phyloP scores from a whole-genome alignment of 2,797 vertebrate species.

The Neostethus bicornis region DNA sequence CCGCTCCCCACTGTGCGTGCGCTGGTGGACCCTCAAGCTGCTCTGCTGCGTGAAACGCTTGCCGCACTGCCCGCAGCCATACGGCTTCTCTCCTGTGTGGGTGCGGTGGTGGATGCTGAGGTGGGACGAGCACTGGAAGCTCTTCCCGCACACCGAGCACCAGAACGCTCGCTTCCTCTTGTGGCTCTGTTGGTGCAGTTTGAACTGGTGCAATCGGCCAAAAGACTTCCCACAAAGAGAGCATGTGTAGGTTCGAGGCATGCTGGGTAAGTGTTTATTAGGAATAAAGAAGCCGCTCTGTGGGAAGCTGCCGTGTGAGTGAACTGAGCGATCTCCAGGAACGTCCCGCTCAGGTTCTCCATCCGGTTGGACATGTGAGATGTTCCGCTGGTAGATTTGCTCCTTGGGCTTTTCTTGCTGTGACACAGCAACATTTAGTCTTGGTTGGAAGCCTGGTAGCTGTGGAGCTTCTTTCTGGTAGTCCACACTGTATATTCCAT shows the following conservation, averaged over 20 bases:
- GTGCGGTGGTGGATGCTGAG: slow-evolving; percentile 79
- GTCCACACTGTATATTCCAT: slow-evolving; percentile 55
- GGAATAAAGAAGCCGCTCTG: slow-evolving; percentile 19
- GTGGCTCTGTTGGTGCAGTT: slow-evolving; percentile 79
- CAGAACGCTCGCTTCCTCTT: slow-evolving; percentile 73
- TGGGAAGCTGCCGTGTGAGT: slow-evolving; percentile 40
- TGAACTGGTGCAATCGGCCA: slow-evolving; percentile 71
- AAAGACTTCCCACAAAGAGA: slow-evolving; percentile 74
- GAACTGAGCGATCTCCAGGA: slow-evolving; percentile 2
- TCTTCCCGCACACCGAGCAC: slow-evolving; percentile 77
- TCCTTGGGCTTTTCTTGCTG: slow-evolving; percentile 58
- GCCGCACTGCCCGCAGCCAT: slow-evolving; percentile 73
- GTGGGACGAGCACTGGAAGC: slow-evolving; percentile 78
- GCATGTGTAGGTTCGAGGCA: slow-evolving; percentile 58
- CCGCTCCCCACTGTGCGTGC: slow-evolving; percentile 78
- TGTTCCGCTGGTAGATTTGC: slow-evolving; percentile 33
- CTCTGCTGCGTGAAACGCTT: slow-evolving; percentile 81
- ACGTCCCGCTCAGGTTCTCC: slow-evolving; percentile 33
- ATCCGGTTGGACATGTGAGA: background rate
- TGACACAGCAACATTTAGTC: slow-evolving; percentile 18
- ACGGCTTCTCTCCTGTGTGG: slow-evolving; percentile 80
- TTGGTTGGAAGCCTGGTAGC: slow-evolving; percentile 55
- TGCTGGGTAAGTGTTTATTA: slow-evolving; percentile 29
- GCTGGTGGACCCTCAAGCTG: slow-evolving; percentile 79
- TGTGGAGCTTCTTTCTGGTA: slow-evolving; percentile 56